phyloP scores from a whole-genome alignment of 2,113 vertebrate species.

The Heloderma charlesbogerti region DNA sequence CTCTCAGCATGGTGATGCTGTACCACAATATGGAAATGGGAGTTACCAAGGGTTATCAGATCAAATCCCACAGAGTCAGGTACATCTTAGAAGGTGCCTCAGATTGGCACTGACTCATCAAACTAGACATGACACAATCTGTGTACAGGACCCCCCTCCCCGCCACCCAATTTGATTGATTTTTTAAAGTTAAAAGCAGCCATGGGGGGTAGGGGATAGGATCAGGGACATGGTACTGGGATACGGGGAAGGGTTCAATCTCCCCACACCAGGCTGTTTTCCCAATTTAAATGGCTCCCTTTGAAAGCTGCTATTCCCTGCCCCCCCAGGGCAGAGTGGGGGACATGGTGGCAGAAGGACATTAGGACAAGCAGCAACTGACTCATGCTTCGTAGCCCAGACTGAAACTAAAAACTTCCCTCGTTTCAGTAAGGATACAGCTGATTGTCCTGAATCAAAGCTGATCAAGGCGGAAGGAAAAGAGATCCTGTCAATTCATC shows the following conservation, averaged over 20 bases:
- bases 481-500: constrained; percentile 7
- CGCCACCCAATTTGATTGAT: neutral
- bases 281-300: neutral
- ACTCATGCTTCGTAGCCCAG: neutral
- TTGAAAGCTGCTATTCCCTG: neutral
- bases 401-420: neutral
- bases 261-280: neutral
- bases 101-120: neutral
- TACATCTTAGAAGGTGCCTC: neutral
- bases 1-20: neutral
- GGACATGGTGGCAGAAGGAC: neutral
- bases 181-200: neutral
- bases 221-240: neutral
- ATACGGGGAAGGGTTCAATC: neutral
- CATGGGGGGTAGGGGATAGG: neutral
- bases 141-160: neutral
- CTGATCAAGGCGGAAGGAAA: neutral
- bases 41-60: neutral
- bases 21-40: neutral
- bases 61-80: neutral
- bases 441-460: constrained; percentile 9
- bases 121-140: neutral
- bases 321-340: no score
- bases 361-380: neutral
- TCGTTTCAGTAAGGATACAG: neutral